Conservation (phyloP, 2,888 invertebrate genomes). For the Harpagoxenus sublaevis region DNA sequence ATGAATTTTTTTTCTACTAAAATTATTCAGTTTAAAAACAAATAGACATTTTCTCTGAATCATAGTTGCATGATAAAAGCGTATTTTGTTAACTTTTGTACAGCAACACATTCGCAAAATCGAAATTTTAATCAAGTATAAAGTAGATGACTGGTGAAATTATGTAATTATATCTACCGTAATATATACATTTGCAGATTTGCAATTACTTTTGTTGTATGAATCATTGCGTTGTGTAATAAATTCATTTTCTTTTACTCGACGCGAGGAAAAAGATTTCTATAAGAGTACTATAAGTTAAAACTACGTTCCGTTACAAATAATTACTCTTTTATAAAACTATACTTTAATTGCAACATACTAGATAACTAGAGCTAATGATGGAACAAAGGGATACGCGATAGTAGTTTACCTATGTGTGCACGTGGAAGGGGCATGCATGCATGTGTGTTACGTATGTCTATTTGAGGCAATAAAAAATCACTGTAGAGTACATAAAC, state of each 20-base stretch:
- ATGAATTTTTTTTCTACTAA: conserved; percentile 50
- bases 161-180: not conserved
- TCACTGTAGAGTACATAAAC: not conserved
- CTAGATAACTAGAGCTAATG: not conserved
- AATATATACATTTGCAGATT: not conserved
- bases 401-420: not conserved
- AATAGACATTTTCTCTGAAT: not conserved
- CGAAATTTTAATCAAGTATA: not conserved
- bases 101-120: not conserved
- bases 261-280: not conserved
- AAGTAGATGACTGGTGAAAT: not conserved
- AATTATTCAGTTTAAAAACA: not conserved
- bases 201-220: not conserved
- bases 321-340: not conserved
- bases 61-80: not conserved
- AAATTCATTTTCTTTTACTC: not conserved
- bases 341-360: not conserved
- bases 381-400: not conserved
- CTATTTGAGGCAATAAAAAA: not conserved
- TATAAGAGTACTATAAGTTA: not conserved
- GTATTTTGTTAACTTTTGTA: conserved; percentile 1
- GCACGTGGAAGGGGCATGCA: too few relatives aligned
- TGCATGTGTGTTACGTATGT: not conserved
- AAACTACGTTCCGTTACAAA: not conserved
- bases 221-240: not conserved